Evolutionary conservation across 1,140 invertebrate species (phyloP).

Genomic region (Diploscapter pachys): DNA sequence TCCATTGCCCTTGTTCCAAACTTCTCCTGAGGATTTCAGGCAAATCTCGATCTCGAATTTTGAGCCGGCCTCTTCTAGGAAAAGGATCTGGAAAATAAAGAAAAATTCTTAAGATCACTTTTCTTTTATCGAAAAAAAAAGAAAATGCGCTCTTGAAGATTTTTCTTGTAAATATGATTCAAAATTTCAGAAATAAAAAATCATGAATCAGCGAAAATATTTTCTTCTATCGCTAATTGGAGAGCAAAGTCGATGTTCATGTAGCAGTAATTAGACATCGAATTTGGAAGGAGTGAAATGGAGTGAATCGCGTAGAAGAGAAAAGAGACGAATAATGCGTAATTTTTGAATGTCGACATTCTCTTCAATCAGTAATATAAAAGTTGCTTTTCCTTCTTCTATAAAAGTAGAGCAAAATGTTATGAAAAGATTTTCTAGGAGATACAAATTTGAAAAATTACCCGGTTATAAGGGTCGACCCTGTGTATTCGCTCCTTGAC

Average conservation of each 20-base stretch:
- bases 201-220: no score
- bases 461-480: slow-evolving; percentile 50
- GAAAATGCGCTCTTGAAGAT: no score
- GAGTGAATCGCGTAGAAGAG: neutral
- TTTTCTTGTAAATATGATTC: no score
- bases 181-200: no score
- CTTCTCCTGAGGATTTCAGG: slow-evolving; percentile 39
- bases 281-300: slow-evolving; percentile 40
- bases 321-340: slow-evolving; percentile 2
- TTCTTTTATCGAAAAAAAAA: no score
- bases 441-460: slow-evolving; percentile 21
- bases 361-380: slow-evolving; percentile 4
- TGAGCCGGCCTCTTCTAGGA: slow-evolving; percentile 52
- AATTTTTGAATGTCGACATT: no score
- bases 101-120: no score
- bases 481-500: slow-evolving; percentile 51
- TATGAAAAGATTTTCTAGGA: neutral
- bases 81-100: slow-evolving; percentile 42
- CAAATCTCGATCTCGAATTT: slow-evolving; percentile 56
- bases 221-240: no score
- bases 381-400: neutral
- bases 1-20: slow-evolving; percentile 58
- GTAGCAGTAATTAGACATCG: no score
- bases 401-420: neutral
- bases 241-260: no score